phyloP scores from a whole-genome alignment of 1,140 invertebrate species.

The Leucophenga varia region DNA sequence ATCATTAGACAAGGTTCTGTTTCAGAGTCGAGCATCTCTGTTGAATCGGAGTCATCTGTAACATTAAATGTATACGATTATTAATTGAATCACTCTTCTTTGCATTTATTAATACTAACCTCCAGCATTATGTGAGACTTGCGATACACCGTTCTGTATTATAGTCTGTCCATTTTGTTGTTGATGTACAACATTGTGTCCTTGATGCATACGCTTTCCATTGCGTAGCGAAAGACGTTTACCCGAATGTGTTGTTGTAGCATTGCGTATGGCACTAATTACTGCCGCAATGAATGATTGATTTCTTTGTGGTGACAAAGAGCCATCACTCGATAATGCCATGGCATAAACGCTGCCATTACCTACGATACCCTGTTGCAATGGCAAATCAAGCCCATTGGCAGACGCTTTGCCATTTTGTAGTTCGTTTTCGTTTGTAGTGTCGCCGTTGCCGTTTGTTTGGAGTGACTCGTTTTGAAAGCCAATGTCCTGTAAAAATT shows the following conservation, averaged over 20 bases:
- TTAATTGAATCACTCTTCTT: too few relatives aligned
- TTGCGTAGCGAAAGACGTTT: conserved; percentile 40
- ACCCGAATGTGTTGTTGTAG: conserved; percentile 57
- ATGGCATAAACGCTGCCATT: conserved; percentile 33
- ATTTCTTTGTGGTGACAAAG: conserved; percentile 63
- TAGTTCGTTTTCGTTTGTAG: conserved; percentile 59
- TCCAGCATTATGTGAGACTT: conserved; percentile 27
- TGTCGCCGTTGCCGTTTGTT: conserved; percentile 61
- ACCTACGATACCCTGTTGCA: conserved; percentile 16
- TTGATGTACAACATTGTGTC: conserved; percentile 2
- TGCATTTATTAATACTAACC: too few relatives aligned
- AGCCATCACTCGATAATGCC: conserved; percentile 58
- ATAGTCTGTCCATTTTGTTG: conserved; percentile 17
- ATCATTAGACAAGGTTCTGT: conserved; percentile 78
- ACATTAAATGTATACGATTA: too few relatives aligned
- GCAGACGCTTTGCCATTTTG: conserved; percentile 45
- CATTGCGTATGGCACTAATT: conserved; percentile 68
- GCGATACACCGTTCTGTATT: too few relatives aligned
- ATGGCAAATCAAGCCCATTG: conserved; percentile 38
- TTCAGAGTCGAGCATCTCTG: conserved; percentile 73
- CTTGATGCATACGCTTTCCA: conserved; percentile 8
- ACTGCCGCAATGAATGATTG: conserved; percentile 68
- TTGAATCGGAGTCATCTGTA: conserved; percentile 60
- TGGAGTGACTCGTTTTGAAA: conserved; percentile 75
- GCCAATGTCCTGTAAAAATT: conserved; percentile 65